phyloP scores from a whole-genome alignment of 2,797 vertebrate species.

The Gila robusta region DNA sequence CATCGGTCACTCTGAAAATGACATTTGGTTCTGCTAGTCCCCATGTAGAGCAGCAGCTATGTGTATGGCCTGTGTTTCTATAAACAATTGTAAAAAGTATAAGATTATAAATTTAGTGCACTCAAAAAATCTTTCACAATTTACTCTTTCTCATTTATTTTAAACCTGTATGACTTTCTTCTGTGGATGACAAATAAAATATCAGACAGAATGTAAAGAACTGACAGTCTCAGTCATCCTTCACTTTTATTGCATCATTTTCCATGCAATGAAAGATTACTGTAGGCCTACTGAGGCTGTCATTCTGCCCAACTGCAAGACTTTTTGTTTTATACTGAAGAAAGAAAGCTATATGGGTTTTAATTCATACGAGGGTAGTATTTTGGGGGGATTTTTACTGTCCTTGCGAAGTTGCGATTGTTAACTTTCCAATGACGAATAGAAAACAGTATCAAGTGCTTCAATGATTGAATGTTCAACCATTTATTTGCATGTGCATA shows the following conservation, averaged over 20 bases:
- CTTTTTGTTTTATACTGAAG: not conserved
- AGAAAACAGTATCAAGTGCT: not conserved
- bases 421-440: not conserved
- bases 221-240: not conserved
- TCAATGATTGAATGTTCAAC: conserved; percentile 4
- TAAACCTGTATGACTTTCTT: not conserved
- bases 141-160: not conserved
- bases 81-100: not conserved
- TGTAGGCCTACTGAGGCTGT: not conserved
- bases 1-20: conserved; percentile 36
- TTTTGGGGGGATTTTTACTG: not conserved
- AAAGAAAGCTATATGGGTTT: not conserved
- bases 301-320: no score
- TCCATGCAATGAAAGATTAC: not conserved
- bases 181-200: no score
- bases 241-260: not conserved
- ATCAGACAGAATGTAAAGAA: not conserved
- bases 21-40: not conserved
- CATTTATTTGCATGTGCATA: not conserved
- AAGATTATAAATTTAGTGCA: not conserved
- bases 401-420: not conserved
- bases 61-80: not conserved
- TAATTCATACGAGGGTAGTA: not conserved
- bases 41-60: not conserved
- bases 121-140: not conserved